Evolutionary conservation across 2,797 vertebrate genomes (phyloP), one percentile per base, ranked within the genome.

Genomic region (Oreochromis mossambicus): DNA sequence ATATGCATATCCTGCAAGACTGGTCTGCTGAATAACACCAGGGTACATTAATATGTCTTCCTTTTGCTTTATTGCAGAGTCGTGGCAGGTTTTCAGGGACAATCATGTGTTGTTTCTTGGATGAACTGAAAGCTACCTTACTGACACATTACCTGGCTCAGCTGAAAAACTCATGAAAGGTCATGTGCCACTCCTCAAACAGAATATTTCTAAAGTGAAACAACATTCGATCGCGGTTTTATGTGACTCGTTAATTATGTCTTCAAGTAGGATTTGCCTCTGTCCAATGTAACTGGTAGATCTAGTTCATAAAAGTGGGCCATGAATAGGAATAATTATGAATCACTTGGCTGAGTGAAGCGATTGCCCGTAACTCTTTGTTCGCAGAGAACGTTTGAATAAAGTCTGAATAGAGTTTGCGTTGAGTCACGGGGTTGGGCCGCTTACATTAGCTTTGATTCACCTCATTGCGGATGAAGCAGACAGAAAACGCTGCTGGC

Each of bases 341-440:
- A 92, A 89, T 89, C 88, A 89, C 52, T 83, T 32, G 48, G 43
- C 24, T 3, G 4, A 76, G 55, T 80, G 75, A 83, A 82, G 75
- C 77, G 70, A 83, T 77, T 77, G 24, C 34, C 36, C 4, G 78
- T 84, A 81, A 81, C 73, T 89, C 85, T 92, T 89, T 91, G 82
- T 87, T 86, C 9, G 6, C 9, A 48, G 15, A 46, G 38, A 80
- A 70, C 13, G 51, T 87, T 91, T 92, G 77, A 87, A 83, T 24
- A 58, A 66, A 83, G 84, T 58, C 73, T 87, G 87, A 90, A 87
- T 38, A 17, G 61, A 83, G 68, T 86, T 77, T 66, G 43, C 6
- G n/a, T 43, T 93, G 93, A 95, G 86, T 94, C 92, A 93, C 46
- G 11, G 84, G 90, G 92, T 83, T 38, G 41, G 89, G 90, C 78